phyloP scores from a whole-genome alignment of 2,888 invertebrate genomes.

The Lasioglossum morio region DNA sequence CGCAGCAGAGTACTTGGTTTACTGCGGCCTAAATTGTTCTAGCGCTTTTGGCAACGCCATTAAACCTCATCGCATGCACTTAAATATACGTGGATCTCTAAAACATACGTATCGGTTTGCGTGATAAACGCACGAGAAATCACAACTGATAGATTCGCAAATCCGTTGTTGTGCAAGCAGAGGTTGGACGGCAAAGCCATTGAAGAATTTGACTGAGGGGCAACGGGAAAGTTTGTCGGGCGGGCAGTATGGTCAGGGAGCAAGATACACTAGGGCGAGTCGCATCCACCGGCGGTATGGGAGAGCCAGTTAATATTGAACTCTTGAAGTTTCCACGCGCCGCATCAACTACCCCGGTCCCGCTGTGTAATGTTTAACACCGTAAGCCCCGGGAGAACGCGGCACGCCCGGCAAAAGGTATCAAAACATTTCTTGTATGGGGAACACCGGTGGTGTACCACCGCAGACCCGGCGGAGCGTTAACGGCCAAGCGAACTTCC shows the following conservation, averaged over 20 bases:
- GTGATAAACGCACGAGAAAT: too few relatives aligned
- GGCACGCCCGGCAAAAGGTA: slow-evolving; percentile 7
- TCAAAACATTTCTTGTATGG: slow-evolving; percentile 10
- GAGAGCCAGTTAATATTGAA: slow-evolving; percentile 25
- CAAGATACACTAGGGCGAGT: slow-evolving; percentile 21
- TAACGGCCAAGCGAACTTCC: slow-evolving; percentile 1
- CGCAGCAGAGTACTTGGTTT: too few relatives aligned
- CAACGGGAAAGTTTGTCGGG: not conserved
- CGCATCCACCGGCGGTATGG: slow-evolving; percentile 30
- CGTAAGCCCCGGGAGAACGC: not conserved
- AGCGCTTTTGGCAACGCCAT: too few relatives aligned
- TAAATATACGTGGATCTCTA: too few relatives aligned
- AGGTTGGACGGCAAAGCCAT: not conserved
- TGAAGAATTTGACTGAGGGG: slow-evolving; percentile 25
- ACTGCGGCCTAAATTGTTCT: too few relatives aligned
- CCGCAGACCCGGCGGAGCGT: not conserved
- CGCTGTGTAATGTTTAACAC: slow-evolving; percentile 10
- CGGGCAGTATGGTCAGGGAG: not conserved
- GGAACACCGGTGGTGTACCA: not conserved
- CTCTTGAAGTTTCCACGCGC: slow-evolving; percentile 13
- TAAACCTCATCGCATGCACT: too few relatives aligned
- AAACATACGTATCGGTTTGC: too few relatives aligned
- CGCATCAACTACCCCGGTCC: not conserved
- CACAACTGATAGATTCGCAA: not conserved
- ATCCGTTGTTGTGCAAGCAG: not conserved